Conservation (phyloP, 2,797 vertebrate species). For the Sebastes diaconus region DNA sequence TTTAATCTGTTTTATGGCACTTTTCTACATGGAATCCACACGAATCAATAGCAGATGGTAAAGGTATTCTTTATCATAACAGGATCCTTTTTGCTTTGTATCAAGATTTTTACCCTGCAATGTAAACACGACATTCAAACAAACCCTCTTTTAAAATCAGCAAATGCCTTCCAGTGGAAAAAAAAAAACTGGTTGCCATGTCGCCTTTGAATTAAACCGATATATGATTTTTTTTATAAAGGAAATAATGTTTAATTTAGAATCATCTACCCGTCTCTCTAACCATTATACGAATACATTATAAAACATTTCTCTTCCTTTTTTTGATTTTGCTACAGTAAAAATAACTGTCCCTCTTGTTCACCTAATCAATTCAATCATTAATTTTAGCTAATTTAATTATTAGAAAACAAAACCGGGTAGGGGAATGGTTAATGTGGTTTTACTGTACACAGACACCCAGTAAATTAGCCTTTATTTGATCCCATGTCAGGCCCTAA, state of each 20-base stretch:
- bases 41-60: conserved; percentile 55
- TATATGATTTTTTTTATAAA: background rate
- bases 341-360: background rate
- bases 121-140: conserved; percentile 46
- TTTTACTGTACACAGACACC: conserved; percentile 60
- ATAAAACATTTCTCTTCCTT: background rate
- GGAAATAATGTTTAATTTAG: background rate
- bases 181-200: conserved; percentile 7
- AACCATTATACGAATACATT: background rate
- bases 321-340: background rate
- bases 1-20: conserved; percentile 32
- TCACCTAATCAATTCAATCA: background rate
- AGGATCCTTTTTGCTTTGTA: conserved; percentile 15
- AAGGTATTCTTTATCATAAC: conserved; percentile 45
- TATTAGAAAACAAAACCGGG: conserved; percentile 38
- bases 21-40: conserved; percentile 27
- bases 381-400: conserved; percentile 35
- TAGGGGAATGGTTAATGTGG: conserved; percentile 59
- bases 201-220: conserved; percentile 29
- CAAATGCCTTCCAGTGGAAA: background rate
- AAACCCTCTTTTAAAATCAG: conserved; percentile 29
- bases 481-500: conserved; percentile 75
- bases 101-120: conserved; percentile 7
- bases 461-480: conserved; percentile 80
- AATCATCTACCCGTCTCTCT: background rate